A percentile compares a stretch with the other conserved stretches of the same genome.
Evolutionary conservation across 2,888 invertebrate genomes (phyloP).

Genomic region (Leptura quadrifasciata): DNA sequence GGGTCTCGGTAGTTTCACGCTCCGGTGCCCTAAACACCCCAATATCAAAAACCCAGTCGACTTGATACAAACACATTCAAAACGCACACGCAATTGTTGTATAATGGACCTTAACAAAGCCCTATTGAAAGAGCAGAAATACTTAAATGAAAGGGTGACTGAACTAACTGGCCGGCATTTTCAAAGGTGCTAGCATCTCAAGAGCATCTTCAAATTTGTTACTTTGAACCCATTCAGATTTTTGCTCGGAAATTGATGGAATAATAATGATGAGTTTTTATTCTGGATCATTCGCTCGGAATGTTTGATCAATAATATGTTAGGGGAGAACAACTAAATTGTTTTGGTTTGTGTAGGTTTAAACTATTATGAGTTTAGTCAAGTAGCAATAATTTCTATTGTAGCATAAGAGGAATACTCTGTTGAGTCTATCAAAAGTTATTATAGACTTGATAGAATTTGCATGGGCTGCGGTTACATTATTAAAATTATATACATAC

Average conservation of each 20-base stretch:
- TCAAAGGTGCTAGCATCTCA: slow-evolving; percentile 70
- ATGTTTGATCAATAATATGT: slow-evolving; percentile 63
- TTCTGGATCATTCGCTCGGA: slow-evolving; percentile 53
- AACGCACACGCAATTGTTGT: slow-evolving; percentile 68
- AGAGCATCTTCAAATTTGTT: slow-evolving; percentile 66
- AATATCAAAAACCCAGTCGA: slow-evolving; percentile 55
- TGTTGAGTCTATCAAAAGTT: slow-evolving; percentile 23
- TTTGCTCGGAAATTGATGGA: slow-evolving; percentile 58
- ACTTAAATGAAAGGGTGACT: slow-evolving; percentile 69
- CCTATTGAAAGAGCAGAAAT: slow-evolving; percentile 48
- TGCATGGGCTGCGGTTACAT: neutral
- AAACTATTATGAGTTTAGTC: slow-evolving; percentile 54
- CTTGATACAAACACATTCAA: slow-evolving; percentile 68
- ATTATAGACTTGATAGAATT: slow-evolving; percentile 5
- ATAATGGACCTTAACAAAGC: slow-evolving; percentile 71
- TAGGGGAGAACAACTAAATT: slow-evolving; percentile 58
- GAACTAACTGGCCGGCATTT: slow-evolving; percentile 67
- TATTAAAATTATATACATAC: neutral
- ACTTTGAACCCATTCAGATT: slow-evolving; percentile 61
- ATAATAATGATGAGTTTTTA: slow-evolving; percentile 62
- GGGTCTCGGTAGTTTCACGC: slow-evolving; percentile 66
- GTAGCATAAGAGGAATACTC: slow-evolving; percentile 24
- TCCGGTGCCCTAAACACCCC: slow-evolving; percentile 57
- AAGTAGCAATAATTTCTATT: slow-evolving; percentile 52
- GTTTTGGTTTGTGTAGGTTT: slow-evolving; percentile 56